Conservation (phyloP, 2,797 vertebrate genomes). For the Nannoperca obscura region DNA sequence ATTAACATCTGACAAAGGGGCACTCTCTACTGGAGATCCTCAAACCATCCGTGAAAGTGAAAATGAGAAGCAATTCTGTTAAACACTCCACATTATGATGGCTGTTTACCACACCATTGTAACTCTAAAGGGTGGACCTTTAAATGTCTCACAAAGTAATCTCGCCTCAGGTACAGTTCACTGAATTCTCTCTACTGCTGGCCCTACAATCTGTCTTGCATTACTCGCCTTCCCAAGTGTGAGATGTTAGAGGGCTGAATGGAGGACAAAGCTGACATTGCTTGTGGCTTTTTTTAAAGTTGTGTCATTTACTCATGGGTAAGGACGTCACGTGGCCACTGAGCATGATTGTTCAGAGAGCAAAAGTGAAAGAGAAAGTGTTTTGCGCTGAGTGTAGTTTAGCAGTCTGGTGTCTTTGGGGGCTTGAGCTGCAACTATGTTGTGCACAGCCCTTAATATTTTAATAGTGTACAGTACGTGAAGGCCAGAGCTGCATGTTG, state of each 20-base stretch:
- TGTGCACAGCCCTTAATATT: slow-evolving; percentile 36
- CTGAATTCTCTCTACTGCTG: slow-evolving; percentile 63
- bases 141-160: slow-evolving; percentile 83
- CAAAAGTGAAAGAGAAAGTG: slow-evolving; percentile 48
- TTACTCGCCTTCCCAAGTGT: slow-evolving; percentile 66
- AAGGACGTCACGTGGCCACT: slow-evolving; percentile 40
- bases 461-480: slow-evolving; percentile 22
- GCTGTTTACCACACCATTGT: slow-evolving; percentile 82
- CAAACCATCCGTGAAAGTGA: slow-evolving; percentile 84
- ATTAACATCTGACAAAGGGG: slow-evolving; percentile 82
- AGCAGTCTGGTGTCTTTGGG: slow-evolving; percentile 19
- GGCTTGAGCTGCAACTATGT: not conserved
- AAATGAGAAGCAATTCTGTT: slow-evolving; percentile 82
- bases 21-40: slow-evolving; percentile 69
- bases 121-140: slow-evolving; percentile 75
- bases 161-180: slow-evolving; percentile 79
- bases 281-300: slow-evolving; percentile 66
- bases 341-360: slow-evolving; percentile 39
- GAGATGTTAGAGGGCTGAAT: slow-evolving; percentile 66
- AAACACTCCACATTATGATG: slow-evolving; percentile 78
- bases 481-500: slow-evolving; percentile 19
- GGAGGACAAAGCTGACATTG: slow-evolving; percentile 76
- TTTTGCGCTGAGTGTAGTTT: slow-evolving; percentile 35
- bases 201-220: slow-evolving; percentile 75
- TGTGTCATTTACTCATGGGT: slow-evolving; percentile 71